Conservation (phyloP, 2,888 invertebrate species). For the Erebia ligea region DNA sequence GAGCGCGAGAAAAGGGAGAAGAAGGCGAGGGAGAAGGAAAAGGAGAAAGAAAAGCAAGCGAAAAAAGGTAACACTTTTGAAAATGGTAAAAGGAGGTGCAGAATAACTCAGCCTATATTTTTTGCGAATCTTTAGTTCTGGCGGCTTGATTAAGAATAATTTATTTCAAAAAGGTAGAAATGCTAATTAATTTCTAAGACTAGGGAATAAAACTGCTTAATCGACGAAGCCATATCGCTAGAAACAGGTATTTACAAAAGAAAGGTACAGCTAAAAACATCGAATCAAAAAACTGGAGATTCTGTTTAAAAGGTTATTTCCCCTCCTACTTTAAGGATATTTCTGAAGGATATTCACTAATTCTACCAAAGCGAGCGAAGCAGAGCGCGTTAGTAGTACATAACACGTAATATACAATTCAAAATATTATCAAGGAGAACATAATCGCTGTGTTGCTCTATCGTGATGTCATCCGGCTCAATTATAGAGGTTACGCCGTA, state of each 20-base stretch:
- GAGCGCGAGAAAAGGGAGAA: constrained; percentile 78
- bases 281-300: no score
- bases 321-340: no score
- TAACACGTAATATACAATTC: constrained; percentile 14
- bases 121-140: no score
- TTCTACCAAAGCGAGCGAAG: no score
- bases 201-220: not conserved
- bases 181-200: no score
- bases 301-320: no score
- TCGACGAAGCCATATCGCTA: not conserved
- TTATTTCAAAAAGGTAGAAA: no score
- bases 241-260: no score
- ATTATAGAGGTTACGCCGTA: constrained; percentile 54
- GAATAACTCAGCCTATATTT: no score
- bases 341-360: no score
- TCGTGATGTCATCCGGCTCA: constrained; percentile 66
- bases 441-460: constrained; percentile 48
- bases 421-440: constrained; percentile 25
- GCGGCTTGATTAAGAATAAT: no score
- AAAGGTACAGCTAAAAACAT: no score
- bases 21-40: constrained; percentile 80
- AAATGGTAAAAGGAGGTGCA: not conserved
- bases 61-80: constrained; percentile 63
- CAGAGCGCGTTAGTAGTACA: not conserved
- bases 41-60: constrained; percentile 72